phyloP scores from a whole-genome alignment of 2,113 vertebrate genomes.

The Rhea americana region DNA sequence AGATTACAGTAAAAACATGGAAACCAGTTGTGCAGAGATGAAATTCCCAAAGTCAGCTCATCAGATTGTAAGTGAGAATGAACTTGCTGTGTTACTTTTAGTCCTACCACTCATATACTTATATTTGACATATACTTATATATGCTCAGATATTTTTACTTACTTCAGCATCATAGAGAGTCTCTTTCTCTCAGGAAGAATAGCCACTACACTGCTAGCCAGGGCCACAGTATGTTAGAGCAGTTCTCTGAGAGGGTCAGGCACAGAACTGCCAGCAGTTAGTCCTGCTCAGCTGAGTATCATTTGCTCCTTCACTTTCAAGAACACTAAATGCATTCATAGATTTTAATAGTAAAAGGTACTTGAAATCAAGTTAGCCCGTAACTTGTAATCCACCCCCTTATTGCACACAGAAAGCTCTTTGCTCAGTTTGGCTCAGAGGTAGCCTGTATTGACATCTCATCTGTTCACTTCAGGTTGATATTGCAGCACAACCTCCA shows the following conservation, averaged over 20 bases:
- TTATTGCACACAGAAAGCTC: accelerated
- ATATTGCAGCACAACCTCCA: neutral
- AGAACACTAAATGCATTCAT: neutral
- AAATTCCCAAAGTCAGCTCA: neutral
- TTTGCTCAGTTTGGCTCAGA: neutral
- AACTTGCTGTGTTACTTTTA: neutral
- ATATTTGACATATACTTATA: no score
- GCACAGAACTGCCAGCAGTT: neutral
- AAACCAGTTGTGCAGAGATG: neutral
- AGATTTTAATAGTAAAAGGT: neutral
- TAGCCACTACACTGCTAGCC: neutral
- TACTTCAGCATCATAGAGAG: neutral
- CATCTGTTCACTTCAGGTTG: neutral
- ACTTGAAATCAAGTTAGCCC: neutral
- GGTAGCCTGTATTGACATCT: neutral
- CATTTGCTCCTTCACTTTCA: neutral
- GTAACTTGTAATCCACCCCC: neutral
- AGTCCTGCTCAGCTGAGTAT: neutral
- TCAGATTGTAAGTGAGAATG: neutral
- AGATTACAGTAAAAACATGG: neutral
- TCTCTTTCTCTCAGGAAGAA: neutral
- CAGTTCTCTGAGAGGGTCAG: neutral
- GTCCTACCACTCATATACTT: neutral
- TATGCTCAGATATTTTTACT: neutral
- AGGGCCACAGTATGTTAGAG: neutral